Base-by-base conservation (phyloP, 2,113 vertebrate species). In the Phainopepla nitens region DNA sequence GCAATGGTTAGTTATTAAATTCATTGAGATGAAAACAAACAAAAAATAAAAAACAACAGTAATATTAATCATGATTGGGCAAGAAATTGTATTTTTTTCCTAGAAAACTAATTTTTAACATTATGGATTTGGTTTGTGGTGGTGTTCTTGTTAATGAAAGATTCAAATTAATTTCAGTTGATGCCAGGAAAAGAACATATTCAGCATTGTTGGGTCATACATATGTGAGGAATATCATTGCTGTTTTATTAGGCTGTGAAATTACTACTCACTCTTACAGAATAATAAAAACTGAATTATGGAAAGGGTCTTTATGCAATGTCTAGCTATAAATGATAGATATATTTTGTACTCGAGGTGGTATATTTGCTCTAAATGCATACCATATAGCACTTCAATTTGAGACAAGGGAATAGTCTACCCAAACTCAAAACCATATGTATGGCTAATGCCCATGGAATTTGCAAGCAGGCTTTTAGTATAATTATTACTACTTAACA, bases 221-320 rank as follows among this genome's bases (percentile, higher is more conserved):
- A 75, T 88, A 78, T 94, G 82, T 68, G 54, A 76, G 53, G 84
- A 95, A 96, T 86, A 92, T 15, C 47, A 90, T 44, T 80, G 50
- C 45, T 86, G 61, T 93, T 97, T 98, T 97, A 98, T 97, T 98
- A 97, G 89, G 84, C 83, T 94, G 66, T 97, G 88, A 98, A 98
- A 98, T 98, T 97, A 97, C 35, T 95, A 41, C 54, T 96, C 81
- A 80, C 49, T 92, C 68, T 85, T 91, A 97, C 81, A 81, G 57
- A 96, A 97, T 85, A 97, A 96, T 97, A 96, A 97, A 97, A 97
- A 93, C 75, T 65, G 79, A 79, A 90, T 94, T 96, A 86, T 87
- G 47, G 69, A 96, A 94, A 95, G n/a, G 44, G 6, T 36, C 36
- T 93, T 97, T 95, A 89, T 92, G 90, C 51, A 96, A 87, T 97